Conservation (phyloP, 2,113 vertebrate genomes). For the Furnarius figulus region DNA sequence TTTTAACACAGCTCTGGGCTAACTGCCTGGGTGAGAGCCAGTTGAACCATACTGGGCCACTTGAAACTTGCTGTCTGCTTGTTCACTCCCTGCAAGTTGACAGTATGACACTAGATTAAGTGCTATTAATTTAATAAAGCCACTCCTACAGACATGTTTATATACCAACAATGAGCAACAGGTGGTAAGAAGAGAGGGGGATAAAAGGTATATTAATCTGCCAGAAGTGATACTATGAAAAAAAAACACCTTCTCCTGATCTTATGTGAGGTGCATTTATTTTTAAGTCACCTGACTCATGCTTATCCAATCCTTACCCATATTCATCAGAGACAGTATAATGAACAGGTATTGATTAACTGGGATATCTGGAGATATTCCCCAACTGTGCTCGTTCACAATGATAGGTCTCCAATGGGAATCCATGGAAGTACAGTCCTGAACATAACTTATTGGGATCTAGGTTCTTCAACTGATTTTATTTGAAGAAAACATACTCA, state of each 20-base stretch:
- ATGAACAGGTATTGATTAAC: slow-evolving; percentile 88
- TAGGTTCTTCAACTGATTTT: slow-evolving; percentile 82
- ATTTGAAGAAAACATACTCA: slow-evolving; percentile 66
- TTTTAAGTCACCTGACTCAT: slow-evolving; percentile 82
- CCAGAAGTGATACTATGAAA: slow-evolving; percentile 40
- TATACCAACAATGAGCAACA: slow-evolving; percentile 5
- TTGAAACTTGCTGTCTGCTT: slow-evolving; percentile 41
- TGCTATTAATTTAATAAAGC: slow-evolving; percentile 75
- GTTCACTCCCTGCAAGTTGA: slow-evolving; percentile 21
- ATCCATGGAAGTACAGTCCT: slow-evolving; percentile 43
- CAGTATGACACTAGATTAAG: slow-evolving; percentile 69
- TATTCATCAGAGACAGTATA: slow-evolving; percentile 80
- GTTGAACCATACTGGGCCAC: background rate
- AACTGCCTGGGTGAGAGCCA: background rate
- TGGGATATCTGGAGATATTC: slow-evolving; percentile 81
- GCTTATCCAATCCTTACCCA: slow-evolving; percentile 78
- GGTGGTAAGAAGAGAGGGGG: background rate
- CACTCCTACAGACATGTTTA: slow-evolving; percentile 24
- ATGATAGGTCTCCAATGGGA: slow-evolving; percentile 77
- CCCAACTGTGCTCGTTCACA: slow-evolving; percentile 76
- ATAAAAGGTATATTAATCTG: slow-evolving; percentile 22
- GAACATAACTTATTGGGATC: slow-evolving; percentile 83
- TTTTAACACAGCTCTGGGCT: slow-evolving; percentile 30
- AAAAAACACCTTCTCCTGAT: slow-evolving; percentile 67
- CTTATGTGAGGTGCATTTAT: slow-evolving; percentile 76